Evolutionary conservation across 2,797 vertebrate genomes (phyloP).

Genomic region (Artibeus jamaicensis): DNA sequence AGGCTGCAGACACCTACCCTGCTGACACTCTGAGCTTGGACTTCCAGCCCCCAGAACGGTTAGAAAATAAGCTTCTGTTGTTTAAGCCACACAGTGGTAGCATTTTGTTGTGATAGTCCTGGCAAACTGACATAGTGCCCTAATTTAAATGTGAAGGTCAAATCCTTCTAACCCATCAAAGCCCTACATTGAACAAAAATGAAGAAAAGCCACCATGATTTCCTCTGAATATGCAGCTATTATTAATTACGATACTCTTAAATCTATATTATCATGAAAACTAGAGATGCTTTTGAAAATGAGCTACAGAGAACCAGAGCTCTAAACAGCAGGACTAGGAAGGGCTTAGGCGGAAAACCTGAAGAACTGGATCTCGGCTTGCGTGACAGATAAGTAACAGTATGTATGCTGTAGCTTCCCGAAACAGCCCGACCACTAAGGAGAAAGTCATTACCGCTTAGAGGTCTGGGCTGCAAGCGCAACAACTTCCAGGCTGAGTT

Average conservation of each 20-base stretch:
- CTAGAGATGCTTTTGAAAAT: neutral
- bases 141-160: neutral
- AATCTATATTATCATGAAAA: neutral
- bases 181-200: neutral
- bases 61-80: neutral
- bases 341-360: neutral
- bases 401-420: neutral
- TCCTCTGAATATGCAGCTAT: neutral
- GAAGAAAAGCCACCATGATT: neutral
- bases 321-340: neutral
- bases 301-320: neutral
- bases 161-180: neutral
- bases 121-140: neutral
- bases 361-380: neutral
- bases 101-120: neutral
- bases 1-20: neutral
- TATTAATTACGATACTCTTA: neutral
- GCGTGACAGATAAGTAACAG: neutral
- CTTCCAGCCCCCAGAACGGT: neutral
- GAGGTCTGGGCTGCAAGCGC: neutral
- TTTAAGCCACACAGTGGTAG: neutral
- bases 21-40: rapidly evolving
- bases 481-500: neutral
- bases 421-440: neutral
- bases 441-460: neutral